Percentiles rank a stretch among this genome's conserved stretches.
phyloP scores from a whole-genome alignment of 2,113 vertebrate species.

The mouse (Mus musculus) region GRCm39 chr3:29936501-29937000 shows the following conservation, averaged over 20 bases:
- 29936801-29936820: too few species aligned
- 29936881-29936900: too few species aligned
- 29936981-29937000: too few species aligned
- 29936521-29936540: not conserved
- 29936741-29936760: not conserved
- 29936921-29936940: too few species aligned
- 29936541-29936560: not conserved
- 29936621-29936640: not conserved
- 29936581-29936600: not conserved
- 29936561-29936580: not conserved
- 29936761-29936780: not conserved
- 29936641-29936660: not conserved
- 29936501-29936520: not conserved
- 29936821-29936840: too few species aligned
- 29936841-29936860: too few species aligned
- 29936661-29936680: not conserved
- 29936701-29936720: conserved; percentile 26
- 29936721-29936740: not conserved
- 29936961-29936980: too few species aligned
- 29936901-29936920: too few species aligned
- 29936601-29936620: not conserved
- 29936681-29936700: not conserved
- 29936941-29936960: too few species aligned
- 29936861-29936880: too few species aligned
- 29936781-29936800: too few species aligned